Percentiles rank a stretch among this genome's conserved stretches.
phyloP scores from a whole-genome alignment of 2,113 vertebrate genomes.

The Rhegmatorhina hoffmannsi region DNA sequence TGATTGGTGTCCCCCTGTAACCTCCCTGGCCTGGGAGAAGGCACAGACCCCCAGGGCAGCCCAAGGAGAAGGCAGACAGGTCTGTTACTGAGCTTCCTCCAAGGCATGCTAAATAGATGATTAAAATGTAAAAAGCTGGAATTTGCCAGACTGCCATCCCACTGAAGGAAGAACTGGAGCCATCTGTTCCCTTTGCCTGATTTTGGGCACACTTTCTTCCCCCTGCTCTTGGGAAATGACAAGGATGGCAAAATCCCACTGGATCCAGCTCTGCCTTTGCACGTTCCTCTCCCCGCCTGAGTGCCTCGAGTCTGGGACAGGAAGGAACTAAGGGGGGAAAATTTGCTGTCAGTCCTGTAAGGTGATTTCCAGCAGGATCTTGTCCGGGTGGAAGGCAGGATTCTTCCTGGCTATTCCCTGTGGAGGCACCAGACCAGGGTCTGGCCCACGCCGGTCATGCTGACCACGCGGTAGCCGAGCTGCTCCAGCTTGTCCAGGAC shows the following conservation, averaged over 20 bases:
- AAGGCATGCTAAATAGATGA: background rate
- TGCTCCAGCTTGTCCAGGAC: slow-evolving; percentile 94
- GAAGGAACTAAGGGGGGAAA: background rate
- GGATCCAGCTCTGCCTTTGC: background rate
- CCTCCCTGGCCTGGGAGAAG: background rate
- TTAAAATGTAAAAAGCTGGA: background rate
- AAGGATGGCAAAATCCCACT: background rate
- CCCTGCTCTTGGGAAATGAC: background rate
- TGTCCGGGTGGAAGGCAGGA: rapidly evolving
- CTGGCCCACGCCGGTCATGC: slow-evolving; percentile 96
- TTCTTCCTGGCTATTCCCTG: slow-evolving; percentile 72
- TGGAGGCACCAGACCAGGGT: slow-evolving; percentile 98
- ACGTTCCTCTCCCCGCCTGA: rapidly evolving
- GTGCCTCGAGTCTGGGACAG: background rate
- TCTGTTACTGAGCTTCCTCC: background rate
- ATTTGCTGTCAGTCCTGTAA: background rate
- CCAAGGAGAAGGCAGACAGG: background rate
- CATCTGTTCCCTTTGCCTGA: background rate
- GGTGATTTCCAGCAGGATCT: background rate
- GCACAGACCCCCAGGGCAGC: background rate
- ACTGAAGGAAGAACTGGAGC: background rate
- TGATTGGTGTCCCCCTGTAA: background rate
- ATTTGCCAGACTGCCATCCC: background rate
- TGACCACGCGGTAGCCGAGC: slow-evolving; percentile 85
- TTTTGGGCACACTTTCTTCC: background rate